Percentiles rank a stretch among this genome's conserved stretches.
phyloP scores from a whole-genome alignment of 2,113 vertebrate genomes.

The Nematolebias whitei region DNA sequence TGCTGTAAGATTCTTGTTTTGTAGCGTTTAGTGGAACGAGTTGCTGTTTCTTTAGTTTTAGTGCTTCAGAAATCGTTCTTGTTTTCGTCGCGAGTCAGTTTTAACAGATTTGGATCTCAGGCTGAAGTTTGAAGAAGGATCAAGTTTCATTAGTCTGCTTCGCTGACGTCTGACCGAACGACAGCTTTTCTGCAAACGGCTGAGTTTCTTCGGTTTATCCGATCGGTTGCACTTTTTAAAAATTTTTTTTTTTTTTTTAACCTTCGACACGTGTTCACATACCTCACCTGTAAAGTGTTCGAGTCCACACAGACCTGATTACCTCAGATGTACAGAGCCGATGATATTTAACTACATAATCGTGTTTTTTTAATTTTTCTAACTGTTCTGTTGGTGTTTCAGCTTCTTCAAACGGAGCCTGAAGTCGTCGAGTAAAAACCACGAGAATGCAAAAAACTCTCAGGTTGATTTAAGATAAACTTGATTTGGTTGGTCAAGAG shows the following conservation, averaged over 20 bases:
- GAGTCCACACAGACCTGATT: constrained; percentile 48
- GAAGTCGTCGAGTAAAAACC: constrained; percentile 29
- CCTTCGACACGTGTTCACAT: constrained; percentile 3
- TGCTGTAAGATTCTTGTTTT: not conserved
- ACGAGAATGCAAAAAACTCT: not conserved
- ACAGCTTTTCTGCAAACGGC: constrained; percentile 17
- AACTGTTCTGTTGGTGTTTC: constrained; percentile 6
- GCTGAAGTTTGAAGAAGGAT: not conserved
- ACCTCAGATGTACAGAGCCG: constrained; percentile 43
- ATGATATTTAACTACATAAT: constrained; percentile 4
- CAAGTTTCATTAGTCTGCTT: not conserved
- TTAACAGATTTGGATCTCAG: too few relatives aligned
- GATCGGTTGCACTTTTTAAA: constrained; percentile 28
- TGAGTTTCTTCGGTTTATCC: not conserved
- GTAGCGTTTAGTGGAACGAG: too few relatives aligned
- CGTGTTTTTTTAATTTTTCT: not conserved
- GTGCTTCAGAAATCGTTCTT: too few relatives aligned
- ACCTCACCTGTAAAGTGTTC: constrained; percentile 48
- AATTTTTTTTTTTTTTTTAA: not conserved
- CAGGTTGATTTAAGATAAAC: not conserved
- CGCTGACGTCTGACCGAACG: not conserved
- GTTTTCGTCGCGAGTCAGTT: too few relatives aligned
- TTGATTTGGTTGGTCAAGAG: too few relatives aligned
- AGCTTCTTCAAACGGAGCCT: not conserved
- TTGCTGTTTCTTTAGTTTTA: too few relatives aligned